phyloP scores from a whole-genome alignment of 2,797 vertebrate species.

The Hylomyscus alleni region DNA sequence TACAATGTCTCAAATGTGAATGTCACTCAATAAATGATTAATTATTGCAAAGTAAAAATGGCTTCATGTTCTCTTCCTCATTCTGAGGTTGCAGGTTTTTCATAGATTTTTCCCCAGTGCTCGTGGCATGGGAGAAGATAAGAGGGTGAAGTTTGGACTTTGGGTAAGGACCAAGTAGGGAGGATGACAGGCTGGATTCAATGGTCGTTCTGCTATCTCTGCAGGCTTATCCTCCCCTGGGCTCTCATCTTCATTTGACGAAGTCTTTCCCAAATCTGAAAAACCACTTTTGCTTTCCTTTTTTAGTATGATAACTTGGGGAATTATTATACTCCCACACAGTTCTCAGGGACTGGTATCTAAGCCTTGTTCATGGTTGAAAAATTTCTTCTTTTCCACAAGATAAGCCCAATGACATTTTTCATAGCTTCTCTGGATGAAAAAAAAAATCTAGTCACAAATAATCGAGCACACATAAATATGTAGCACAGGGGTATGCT shows the following conservation, averaged over 20 bases:
- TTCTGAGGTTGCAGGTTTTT: neutral
- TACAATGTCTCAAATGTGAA: neutral
- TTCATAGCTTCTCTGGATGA: neutral
- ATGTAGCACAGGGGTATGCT: neutral
- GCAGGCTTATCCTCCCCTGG: neutral
- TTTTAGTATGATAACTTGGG: constrained; percentile 43
- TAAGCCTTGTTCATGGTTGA: constrained; percentile 29
- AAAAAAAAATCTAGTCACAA: neutral
- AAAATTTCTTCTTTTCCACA: constrained; percentile 40
- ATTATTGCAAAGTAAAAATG: neutral
- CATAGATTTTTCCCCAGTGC: neutral
- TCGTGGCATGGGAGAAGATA: neutral
- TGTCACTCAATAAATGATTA: neutral
- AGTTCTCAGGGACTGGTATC: constrained; percentile 53
- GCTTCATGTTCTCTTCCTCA: neutral
- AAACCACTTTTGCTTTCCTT: constrained; percentile 41
- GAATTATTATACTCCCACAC: constrained; percentile 59
- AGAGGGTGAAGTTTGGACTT: neutral
- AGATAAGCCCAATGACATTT: neutral
- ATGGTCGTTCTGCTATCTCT: constrained; percentile 43
- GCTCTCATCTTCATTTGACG: constrained; percentile 6
- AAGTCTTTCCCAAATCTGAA: constrained; percentile 47
- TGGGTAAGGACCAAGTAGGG: neutral
- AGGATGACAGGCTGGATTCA: neutral
- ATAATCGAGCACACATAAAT: neutral